phyloP scores from a whole-genome alignment of 2,888 invertebrate species.

The Acanthosepion esculentum region DNA sequence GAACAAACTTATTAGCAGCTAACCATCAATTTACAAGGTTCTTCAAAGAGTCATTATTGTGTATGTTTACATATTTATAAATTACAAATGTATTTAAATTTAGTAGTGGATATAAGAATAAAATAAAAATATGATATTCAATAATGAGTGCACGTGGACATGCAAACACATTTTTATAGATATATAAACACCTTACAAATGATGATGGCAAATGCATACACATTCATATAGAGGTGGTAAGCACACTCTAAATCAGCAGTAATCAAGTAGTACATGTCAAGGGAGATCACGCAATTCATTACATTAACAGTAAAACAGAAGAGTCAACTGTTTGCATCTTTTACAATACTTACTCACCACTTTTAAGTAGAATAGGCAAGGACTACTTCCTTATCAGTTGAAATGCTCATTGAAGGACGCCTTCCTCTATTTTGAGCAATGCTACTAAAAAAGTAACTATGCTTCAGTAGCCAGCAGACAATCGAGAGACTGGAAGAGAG shows the following conservation, averaged over 20 bases:
- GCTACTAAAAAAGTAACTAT: not conserved
- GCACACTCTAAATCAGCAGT: too few relatives aligned
- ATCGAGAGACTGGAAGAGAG: not conserved
- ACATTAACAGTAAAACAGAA: not conserved
- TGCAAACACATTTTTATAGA: too few relatives aligned
- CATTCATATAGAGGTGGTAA: not conserved
- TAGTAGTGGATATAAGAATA: too few relatives aligned
- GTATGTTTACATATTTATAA: too few relatives aligned
- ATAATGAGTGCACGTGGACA: too few relatives aligned
- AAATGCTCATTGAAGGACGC: not conserved
- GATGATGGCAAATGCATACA: not conserved
- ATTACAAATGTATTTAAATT: too few relatives aligned
- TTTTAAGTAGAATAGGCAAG: not conserved
- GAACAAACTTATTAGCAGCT: too few relatives aligned
- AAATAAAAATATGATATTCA: too few relatives aligned
- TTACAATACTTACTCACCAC: not conserved
- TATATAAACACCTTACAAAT: too few relatives aligned
- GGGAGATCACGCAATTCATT: slow-evolving; percentile 41
- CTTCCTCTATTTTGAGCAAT: not conserved
- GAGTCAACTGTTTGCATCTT: not conserved
- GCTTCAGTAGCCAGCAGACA: not conserved
- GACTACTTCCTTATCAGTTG: slow-evolving; percentile 33
- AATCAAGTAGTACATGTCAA: not conserved
- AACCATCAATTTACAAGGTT: too few relatives aligned
- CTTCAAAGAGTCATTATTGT: too few relatives aligned